Evolutionary conservation across 2,113 vertebrate species (phyloP), one percentile per base, ranked within the genome.

Genomic region (Chionomys nivalis): DNA sequence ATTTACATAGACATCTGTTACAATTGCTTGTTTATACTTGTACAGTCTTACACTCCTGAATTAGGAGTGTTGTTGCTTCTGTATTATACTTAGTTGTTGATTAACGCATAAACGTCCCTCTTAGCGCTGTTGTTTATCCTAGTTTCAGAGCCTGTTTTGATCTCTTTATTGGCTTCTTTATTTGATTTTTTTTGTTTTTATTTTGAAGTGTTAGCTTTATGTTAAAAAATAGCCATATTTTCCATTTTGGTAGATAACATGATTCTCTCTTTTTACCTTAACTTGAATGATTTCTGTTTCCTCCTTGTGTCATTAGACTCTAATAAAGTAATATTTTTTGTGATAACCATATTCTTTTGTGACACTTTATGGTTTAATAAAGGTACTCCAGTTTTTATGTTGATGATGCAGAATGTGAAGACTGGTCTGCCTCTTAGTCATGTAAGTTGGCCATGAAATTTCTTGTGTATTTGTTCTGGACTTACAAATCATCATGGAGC

Each of bases 11-110:
- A 96, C 78, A 79, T 93, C 95, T 94, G 95, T 97, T 92, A 93
- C 9, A 97, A 97, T 98, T 90, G 95, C 94, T 96, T 98, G 97
- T 98, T 98, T 98, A 97, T 98, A 98, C 93, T 98, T 98, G 98
- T 98, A 98, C 95, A 98, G 98, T 98, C 98, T 97, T 98, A 93
- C 36, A 87, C 11, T 88, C 70, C 13, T n/a, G 92, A 87, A 91
- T 97, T 86, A 95, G 52, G 33, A 94, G 86, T 94, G 55, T 96
- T 97, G 96, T 98, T 92, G 97, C 83, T 11, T 97, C 82, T 97
- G n/a, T 98, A 72, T 97, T 79, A 81, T 94, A 97, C 93, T 93
- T 89, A 90, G 97, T 97, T 98, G 97, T 96, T 97, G 96, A 75
- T 82, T 90, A 92, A 94, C 70, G 94, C 96, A 77, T 68, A 68